Conservation (phyloP, 1,140 invertebrate species). For the Condylostylus longicornis region DNA sequence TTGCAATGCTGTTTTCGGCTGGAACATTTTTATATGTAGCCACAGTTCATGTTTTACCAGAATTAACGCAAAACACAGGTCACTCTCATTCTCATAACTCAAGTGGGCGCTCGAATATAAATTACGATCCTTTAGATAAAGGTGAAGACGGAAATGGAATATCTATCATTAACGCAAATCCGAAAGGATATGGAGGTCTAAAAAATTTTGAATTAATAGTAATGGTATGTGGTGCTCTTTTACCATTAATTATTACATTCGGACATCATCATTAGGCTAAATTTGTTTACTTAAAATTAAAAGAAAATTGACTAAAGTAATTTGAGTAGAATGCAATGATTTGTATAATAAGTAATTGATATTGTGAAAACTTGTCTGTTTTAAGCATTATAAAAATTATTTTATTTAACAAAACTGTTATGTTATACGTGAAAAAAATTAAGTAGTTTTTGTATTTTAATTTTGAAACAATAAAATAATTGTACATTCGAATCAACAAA, state of each 20-base stretch:
- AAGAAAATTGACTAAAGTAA: no score
- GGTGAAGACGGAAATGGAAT: slow-evolving; percentile 10
- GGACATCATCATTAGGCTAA: slow-evolving; percentile 75
- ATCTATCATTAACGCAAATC: slow-evolving; percentile 15
- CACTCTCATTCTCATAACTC: slow-evolving; percentile 15
- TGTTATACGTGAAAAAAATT: no score
- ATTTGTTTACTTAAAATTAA: no score
- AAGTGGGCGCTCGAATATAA: slow-evolving; percentile 15
- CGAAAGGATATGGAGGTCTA: slow-evolving; percentile 42
- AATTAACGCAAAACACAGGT: slow-evolving; percentile 47
- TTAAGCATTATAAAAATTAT: no score
- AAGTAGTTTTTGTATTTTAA: no score
- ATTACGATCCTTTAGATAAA: slow-evolving; percentile 5
- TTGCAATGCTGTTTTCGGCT: slow-evolving; percentile 96
- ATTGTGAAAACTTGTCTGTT: no score
- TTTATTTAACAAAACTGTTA: no score
- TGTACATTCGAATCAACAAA: no score
- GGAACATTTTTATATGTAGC: slow-evolving; percentile 98
- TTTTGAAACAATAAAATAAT: no score
- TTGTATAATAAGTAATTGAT: no score
- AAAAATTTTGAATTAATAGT: slow-evolving; percentile 63
- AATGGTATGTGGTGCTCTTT: slow-evolving; percentile 67
- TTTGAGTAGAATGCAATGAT: no score
- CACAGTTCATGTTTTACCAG: slow-evolving; percentile 93
- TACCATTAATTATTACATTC: slow-evolving; percentile 75